phyloP scores from a whole-genome alignment of 2,113 vertebrate species.

The Struthio camelus region DNA sequence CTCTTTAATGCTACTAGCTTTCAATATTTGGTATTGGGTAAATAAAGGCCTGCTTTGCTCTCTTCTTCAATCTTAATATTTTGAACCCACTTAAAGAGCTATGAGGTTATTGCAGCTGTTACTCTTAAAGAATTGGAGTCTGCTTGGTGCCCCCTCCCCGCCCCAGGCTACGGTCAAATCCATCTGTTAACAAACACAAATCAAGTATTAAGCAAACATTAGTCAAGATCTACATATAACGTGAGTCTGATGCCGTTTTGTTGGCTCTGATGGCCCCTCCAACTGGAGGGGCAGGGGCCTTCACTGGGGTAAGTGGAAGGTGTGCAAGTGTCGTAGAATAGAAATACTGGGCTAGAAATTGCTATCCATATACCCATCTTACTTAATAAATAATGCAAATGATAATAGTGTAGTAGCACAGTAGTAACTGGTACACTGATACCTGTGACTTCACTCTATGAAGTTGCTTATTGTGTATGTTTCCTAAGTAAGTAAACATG shows the following conservation, averaged over 20 bases:
- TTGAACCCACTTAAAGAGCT: no score
- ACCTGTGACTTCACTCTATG: not conserved
- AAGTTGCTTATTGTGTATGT: not conserved
- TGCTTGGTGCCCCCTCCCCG: no score
- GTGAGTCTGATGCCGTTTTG: not conserved
- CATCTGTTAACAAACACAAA: no score
- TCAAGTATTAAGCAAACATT: no score
- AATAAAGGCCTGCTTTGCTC: no score
- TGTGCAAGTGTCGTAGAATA: not conserved
- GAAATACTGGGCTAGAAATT: not conserved
- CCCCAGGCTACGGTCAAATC: no score
- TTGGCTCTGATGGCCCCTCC: not conserved
- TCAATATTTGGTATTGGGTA: no score
- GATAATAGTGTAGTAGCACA: not conserved
- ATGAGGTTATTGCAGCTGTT: no score
- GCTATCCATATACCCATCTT: not conserved
- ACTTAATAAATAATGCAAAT: not conserved
- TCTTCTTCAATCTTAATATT: no score
- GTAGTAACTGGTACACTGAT: not conserved
- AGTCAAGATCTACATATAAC: no score
- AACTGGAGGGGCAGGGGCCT: not conserved
- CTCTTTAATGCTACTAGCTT: no score
- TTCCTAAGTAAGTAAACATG: not conserved
- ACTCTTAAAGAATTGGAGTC: no score
- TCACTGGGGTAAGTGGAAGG: fast-evolving